phyloP scores from a whole-genome alignment of 2,797 vertebrate species.

The Neoniphon sammara region DNA sequence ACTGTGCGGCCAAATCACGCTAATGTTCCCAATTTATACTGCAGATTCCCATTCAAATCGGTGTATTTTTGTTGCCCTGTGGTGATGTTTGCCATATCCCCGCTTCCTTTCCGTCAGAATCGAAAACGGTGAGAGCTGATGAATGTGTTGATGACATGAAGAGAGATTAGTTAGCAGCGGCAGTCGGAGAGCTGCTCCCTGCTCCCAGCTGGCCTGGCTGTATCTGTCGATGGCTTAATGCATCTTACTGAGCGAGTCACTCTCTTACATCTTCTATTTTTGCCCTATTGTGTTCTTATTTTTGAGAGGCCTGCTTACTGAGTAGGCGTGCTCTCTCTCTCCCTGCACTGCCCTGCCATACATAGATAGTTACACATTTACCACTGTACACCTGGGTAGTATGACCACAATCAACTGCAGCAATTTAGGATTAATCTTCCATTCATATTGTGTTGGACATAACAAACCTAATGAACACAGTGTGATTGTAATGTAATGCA shows the following conservation, averaged over 20 bases:
- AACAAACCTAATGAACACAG: too few relatives aligned
- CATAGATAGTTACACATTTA: too few relatives aligned
- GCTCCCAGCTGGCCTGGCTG: conserved; percentile 21
- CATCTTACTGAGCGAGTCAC: conserved; percentile 17
- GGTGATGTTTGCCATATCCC: conserved; percentile 37
- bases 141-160: conserved; percentile 56
- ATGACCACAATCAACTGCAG: too few relatives aligned
- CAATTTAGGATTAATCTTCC: too few relatives aligned
- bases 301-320: conserved; percentile 14
- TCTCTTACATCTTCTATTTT: not conserved
- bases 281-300: not conserved
- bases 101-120: conserved; percentile 31
- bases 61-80: conserved; percentile 8
- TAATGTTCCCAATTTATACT: conserved; percentile 24
- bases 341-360: too few relatives aligned
- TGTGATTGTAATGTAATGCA: too few relatives aligned
- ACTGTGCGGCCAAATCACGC: conserved; percentile 15
- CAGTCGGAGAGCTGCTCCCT: conserved; percentile 12
- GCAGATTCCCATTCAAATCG: too few relatives aligned
- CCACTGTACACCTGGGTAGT: too few relatives aligned
- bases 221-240: conserved; percentile 52
- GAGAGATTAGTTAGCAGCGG: conserved; percentile 46
- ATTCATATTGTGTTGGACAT: too few relatives aligned
- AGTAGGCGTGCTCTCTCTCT: not conserved
- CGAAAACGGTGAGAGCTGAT: conserved; percentile 45